These are phyloP conservation scores for Cheilosia soror DNA, from an alignment of 2,888 invertebrate genomes.

Conservation along the genomic window DNA sequence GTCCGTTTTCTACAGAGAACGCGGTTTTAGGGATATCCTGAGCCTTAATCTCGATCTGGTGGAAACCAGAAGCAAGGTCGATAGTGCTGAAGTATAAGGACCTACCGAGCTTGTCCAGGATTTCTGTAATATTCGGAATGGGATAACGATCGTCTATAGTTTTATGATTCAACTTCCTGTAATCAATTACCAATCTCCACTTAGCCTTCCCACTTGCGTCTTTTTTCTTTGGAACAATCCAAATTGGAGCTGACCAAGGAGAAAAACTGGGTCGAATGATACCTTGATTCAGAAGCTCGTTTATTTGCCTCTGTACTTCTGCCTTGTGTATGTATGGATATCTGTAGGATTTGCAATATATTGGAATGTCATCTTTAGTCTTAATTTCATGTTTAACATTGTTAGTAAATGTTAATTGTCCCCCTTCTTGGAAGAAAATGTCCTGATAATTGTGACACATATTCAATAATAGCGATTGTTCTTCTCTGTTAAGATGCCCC, in stretches of 20 bases:
- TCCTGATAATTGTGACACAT: too few relatives aligned
- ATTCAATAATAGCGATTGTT: not conserved
- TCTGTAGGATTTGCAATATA: conserved; percentile 31
- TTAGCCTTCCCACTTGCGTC: conserved; percentile 4
- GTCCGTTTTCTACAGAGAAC: conserved; percentile 68
- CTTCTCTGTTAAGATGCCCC: conserved; percentile 5
- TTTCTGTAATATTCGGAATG: not conserved
- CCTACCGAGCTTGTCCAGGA: not conserved
- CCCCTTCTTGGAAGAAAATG: too few relatives aligned
- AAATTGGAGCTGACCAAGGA: conserved; percentile 25
- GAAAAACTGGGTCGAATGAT: conserved; percentile 31
- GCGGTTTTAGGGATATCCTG: conserved; percentile 72
- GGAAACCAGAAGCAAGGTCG: conserved; percentile 78
- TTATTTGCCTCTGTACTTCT: conserved; percentile 15
- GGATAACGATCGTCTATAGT: conserved; percentile 24
- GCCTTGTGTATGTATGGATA: conserved; percentile 21
- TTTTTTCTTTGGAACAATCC: conserved; percentile 25
- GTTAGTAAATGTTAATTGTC: conserved; percentile 43
- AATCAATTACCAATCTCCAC: conserved; percentile 7
- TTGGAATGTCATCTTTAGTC: conserved; percentile 7
- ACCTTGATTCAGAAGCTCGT: conserved; percentile 5
- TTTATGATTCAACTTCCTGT: conserved; percentile 1
- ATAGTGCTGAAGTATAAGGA: not conserved
- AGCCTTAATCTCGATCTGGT: conserved; percentile 78
- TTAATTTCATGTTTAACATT: conserved; percentile 5